Evolutionary conservation across 2,113 vertebrate genomes (phyloP).

Genomic region (Cricetomys ansorgei): DNA sequence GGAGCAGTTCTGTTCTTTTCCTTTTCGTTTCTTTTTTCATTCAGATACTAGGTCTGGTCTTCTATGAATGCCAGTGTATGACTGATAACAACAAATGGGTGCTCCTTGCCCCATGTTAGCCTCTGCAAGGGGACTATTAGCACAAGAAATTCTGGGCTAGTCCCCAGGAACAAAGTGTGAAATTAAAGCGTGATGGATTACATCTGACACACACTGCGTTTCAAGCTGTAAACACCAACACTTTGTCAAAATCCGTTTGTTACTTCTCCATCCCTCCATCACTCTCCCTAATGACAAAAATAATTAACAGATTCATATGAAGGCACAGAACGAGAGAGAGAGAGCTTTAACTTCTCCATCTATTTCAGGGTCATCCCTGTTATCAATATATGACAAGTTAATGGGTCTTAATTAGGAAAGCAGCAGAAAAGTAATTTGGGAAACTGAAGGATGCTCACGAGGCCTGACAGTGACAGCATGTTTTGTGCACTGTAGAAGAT

Average conservation of each 20-base stretch:
- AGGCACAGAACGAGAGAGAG: conserved; percentile 24
- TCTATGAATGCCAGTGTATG: not conserved
- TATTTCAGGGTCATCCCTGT: conserved; percentile 78
- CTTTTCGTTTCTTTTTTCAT: no score
- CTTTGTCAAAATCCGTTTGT: not conserved
- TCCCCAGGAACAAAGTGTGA: not conserved
- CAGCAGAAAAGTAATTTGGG: conserved; percentile 82
- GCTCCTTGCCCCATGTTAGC: not conserved
- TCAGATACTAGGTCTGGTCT: not conserved
- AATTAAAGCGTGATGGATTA: not conserved
- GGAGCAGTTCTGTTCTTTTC: no score
- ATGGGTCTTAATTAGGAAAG: conserved; percentile 83
- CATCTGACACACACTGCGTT: rapidly evolving
- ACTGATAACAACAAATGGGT: not conserved
- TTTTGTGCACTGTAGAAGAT: conserved; percentile 60
- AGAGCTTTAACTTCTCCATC: conserved; percentile 68
- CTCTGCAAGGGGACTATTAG: not conserved
- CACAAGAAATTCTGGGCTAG: not conserved
- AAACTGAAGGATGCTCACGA: conserved; percentile 76
- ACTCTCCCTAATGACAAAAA: conserved; percentile 62
- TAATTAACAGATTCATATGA: conserved; percentile 55
- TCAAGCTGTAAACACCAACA: conserved; percentile 5
- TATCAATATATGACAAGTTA: conserved; percentile 82
- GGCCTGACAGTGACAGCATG: conserved; percentile 51
- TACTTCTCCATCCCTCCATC: not conserved